phyloP scores from a whole-genome alignment of 2,797 vertebrate genomes.

The Microctenopoma stevenorrisi region DNA sequence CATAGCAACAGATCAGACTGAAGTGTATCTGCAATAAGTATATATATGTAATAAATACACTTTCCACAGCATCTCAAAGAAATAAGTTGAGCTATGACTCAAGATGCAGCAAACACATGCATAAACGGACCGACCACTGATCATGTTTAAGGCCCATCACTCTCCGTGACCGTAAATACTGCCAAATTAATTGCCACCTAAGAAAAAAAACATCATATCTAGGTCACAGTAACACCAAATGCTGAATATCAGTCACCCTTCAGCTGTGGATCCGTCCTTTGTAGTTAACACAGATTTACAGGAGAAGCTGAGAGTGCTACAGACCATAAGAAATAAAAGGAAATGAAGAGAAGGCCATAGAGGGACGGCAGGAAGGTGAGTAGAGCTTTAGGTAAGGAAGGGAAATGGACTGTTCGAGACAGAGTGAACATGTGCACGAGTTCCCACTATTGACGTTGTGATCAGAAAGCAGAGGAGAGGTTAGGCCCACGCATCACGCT shows the following conservation, averaged over 20 bases:
- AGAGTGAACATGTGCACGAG: conserved; percentile 22
- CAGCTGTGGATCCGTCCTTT: conserved; percentile 29
- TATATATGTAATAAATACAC: not conserved
- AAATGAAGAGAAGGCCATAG: conserved; percentile 23
- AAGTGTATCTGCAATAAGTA: not conserved
- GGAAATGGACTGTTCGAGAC: conserved; percentile 27
- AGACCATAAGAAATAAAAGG: not conserved
- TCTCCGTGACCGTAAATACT: conserved; percentile 11
- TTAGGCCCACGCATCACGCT: conserved; percentile 68
- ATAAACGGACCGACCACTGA: not conserved
- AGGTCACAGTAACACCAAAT: conserved; percentile 47
- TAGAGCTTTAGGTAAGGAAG: conserved; percentile 14
- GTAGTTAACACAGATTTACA: conserved; percentile 19
- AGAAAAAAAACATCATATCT: conserved; percentile 29
- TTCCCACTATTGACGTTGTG: conserved; percentile 60
- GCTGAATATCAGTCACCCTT: conserved; percentile 48
- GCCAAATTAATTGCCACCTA: conserved; percentile 16
- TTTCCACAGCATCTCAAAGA: not conserved
- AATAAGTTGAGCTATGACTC: not conserved
- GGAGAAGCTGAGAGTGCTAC: not conserved
- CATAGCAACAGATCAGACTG: not conserved
- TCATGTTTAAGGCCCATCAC: conserved; percentile 5
- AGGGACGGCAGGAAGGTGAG: conserved; percentile 35
- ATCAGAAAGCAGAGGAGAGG: conserved; percentile 64
- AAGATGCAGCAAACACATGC: not conserved